Evolutionary conservation across 2,797 vertebrate genomes (phyloP).

Genomic region (Parauchenoglanis ngamensis): DNA sequence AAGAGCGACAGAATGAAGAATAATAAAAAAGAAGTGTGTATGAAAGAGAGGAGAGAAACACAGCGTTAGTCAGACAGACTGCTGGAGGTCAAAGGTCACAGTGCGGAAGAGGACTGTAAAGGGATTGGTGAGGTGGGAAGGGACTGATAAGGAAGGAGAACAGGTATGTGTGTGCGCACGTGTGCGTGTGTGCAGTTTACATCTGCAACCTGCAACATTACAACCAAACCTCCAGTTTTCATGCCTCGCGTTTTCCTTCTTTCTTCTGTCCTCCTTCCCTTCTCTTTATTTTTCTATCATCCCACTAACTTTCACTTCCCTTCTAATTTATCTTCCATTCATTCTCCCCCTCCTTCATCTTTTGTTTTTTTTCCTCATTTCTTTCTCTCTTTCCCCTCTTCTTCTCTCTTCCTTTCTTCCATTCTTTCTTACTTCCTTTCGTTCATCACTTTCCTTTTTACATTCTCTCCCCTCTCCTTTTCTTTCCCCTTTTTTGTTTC

Average conservation of each 20-base stretch:
- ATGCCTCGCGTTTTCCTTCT: not conserved
- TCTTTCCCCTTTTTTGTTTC: not conserved
- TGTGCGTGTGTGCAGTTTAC: too few relatives aligned
- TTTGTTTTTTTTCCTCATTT: not conserved
- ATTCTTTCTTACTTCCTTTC: too few relatives aligned
- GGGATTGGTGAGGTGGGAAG: not conserved
- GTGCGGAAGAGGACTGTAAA: not conserved
- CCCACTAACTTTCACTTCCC: not conserved
- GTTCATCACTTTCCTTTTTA: not conserved
- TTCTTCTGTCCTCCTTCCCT: not conserved
- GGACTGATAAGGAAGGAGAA: not conserved
- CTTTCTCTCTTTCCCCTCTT: not conserved
- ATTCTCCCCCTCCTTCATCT: not conserved
- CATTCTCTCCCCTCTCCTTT: not conserved
- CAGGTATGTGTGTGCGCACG: not conserved
- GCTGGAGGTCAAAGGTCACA: not conserved
- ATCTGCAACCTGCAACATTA: not conserved
- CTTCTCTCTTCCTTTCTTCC: not conserved
- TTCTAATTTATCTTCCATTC: not conserved
- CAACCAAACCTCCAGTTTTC: not conserved
- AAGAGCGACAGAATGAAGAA: slow-evolving; percentile 56
- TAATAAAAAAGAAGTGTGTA: not conserved
- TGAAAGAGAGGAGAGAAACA: slow-evolving; percentile 28
- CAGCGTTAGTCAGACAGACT: slow-evolving; percentile 20
- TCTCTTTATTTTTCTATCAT: not conserved